Conservation (phyloP, 1,140 invertebrate species). For the Dreissena polymorpha region DNA sequence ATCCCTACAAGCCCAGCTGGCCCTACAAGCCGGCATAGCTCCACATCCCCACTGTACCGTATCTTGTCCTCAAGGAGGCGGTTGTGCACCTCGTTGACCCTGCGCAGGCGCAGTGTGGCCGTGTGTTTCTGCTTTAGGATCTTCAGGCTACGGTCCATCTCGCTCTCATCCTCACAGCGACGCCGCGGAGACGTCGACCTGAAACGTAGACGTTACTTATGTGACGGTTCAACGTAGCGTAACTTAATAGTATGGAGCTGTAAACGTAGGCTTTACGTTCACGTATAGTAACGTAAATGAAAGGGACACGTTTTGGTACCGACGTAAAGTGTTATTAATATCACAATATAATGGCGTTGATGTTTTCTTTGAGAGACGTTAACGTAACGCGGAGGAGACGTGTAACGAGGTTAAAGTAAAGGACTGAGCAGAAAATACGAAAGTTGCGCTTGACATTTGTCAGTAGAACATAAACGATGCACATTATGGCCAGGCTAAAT, state of each 20-base stretch:
- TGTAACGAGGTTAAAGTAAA: too few relatives aligned
- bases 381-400: too few relatives aligned
- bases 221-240: not conserved
- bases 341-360: too few relatives aligned
- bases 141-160: constrained; percentile 20
- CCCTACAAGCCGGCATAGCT: not conserved
- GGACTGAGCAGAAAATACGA: too few relatives aligned
- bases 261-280: not conserved
- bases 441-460: too few relatives aligned
- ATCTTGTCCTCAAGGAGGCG: constrained; percentile 31
- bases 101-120: constrained; percentile 18
- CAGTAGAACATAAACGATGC: too few relatives aligned
- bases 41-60: not conserved
- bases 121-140: constrained; percentile 18
- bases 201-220: constrained; percentile 1
- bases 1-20: not conserved
- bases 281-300: not conserved
- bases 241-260: not conserved
- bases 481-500: too few relatives aligned
- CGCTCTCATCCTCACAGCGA: constrained; percentile 34
- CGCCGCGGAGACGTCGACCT: constrained; percentile 13
- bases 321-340: too few relatives aligned
- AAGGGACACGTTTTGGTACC: too few relatives aligned
- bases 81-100: constrained; percentile 37
- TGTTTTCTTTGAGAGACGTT: too few relatives aligned